phyloP scores from a whole-genome alignment of 2,113 vertebrate genomes.

The Todiramphus saurophagus region DNA sequence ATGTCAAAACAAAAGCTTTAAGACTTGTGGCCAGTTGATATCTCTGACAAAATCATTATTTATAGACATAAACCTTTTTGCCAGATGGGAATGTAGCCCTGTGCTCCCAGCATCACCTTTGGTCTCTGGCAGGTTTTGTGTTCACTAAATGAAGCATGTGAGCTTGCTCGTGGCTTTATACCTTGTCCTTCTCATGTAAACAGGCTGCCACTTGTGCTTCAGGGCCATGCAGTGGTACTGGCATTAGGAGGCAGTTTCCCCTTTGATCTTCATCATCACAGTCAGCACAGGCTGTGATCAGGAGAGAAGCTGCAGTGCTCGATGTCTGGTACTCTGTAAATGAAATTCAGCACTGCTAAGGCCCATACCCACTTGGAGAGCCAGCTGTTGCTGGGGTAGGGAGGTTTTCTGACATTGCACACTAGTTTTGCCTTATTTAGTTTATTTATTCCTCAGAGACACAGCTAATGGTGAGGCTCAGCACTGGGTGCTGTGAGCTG shows the following conservation, averaged over 20 bases:
- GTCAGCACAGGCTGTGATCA: accelerated
- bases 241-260: background rate
- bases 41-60: background rate
- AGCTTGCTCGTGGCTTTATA: background rate
- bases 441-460: background rate
- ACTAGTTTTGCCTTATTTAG: background rate
- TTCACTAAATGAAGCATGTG: accelerated
- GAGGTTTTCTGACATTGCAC: background rate
- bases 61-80: background rate
- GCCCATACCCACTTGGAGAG: background rate
- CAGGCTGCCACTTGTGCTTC: accelerated
- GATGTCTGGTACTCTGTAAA: background rate
- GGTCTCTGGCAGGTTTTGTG: background rate
- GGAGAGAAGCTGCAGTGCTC: background rate
- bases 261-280: accelerated
- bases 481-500: background rate
- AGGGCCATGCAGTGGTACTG: background rate
- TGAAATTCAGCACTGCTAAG: background rate
- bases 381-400: background rate
- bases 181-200: background rate
- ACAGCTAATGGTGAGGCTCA: background rate
- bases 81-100: background rate
- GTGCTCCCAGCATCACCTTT: background rate
- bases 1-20: background rate
- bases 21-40: background rate